Evolutionary conservation across 2,113 vertebrate genomes (phyloP).

Genomic region (Malurus cyaneus): DNA sequence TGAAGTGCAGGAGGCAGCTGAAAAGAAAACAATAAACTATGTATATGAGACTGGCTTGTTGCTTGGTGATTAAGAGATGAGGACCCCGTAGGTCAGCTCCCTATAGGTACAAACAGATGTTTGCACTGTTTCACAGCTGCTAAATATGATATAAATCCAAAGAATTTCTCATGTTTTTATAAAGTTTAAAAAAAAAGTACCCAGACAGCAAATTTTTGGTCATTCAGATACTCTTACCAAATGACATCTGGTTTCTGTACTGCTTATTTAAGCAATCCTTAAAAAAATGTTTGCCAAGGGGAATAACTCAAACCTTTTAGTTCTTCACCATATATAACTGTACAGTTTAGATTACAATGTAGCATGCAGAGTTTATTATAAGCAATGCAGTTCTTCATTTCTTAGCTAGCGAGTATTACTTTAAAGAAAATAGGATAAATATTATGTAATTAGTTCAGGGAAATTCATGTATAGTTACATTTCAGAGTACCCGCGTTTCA

Average conservation of each 20-base stretch:
- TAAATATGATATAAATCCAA: constrained; percentile 91
- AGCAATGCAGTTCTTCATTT: constrained; percentile 72
- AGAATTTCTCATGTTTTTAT: constrained; percentile 86
- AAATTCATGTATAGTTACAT: constrained; percentile 74
- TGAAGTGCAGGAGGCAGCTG: constrained; percentile 72
- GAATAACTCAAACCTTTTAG: constrained; percentile 81
- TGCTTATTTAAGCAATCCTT: constrained; percentile 86
- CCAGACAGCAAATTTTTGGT: constrained; percentile 85
- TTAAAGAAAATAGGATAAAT: constrained; percentile 79
- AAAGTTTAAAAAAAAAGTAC: constrained; percentile 73
- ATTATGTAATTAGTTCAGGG: constrained; percentile 78
- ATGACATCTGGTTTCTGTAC: constrained; percentile 87
- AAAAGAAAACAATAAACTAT: constrained; percentile 77
- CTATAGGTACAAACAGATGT: constrained; percentile 85
- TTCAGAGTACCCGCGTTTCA: constrained; percentile 66
- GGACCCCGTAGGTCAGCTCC: constrained; percentile 74
- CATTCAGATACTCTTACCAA: constrained; percentile 83
- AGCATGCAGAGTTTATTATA: constrained; percentile 77
- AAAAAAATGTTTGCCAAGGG: constrained; percentile 83
- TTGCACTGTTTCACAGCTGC: constrained; percentile 82
- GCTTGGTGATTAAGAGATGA: constrained; percentile 78
- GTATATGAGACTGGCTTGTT: constrained; percentile 72
- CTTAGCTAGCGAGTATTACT: constrained; percentile 69
- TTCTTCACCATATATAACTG: constrained; percentile 77
- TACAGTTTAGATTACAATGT: constrained; percentile 78